A percentile compares a stretch with the other conserved stretches of the same genome.
Conservation (phyloP, 2,888 invertebrate species). For the Drosophila mulleri region DNA sequence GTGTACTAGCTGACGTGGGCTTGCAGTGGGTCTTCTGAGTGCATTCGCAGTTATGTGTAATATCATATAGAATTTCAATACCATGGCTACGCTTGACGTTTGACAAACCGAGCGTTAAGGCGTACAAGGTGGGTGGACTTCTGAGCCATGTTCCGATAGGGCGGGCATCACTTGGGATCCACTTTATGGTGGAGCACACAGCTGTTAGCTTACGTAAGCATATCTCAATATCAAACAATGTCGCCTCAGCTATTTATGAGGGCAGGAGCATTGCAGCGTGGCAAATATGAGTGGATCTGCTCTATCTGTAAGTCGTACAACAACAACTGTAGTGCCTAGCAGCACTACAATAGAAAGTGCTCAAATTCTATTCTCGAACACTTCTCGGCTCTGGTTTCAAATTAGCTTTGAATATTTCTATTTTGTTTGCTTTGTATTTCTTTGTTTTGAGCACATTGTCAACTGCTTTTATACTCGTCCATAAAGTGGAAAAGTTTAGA, state of each 20-base stretch:
- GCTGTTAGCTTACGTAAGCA: constrained; percentile 39
- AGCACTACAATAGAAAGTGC: constrained; percentile 24
- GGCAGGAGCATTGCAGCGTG: constrained; percentile 1
- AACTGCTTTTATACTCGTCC: background rate
- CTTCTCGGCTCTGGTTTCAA: constrained; percentile 8
- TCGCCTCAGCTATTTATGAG: constrained; percentile 24
- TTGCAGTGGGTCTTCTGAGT: constrained; percentile 4
- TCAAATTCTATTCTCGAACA: constrained; percentile 15
- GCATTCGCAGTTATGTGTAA: constrained; percentile 32
- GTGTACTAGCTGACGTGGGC: constrained; percentile 9
- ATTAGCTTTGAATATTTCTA: background rate
- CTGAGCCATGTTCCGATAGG: constrained; percentile 16
- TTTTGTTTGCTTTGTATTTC: background rate
- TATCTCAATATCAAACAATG: constrained; percentile 40
- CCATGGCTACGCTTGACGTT: constrained; percentile 65
- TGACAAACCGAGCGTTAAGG: constrained; percentile 53
- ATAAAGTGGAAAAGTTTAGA: background rate
- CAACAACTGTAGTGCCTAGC: background rate
- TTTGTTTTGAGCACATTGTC: background rate
- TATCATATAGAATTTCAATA: constrained; percentile 71
- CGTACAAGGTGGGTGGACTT: constrained; percentile 33
- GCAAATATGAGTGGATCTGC: constrained; percentile 29
- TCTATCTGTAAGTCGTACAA: constrained; percentile 4
- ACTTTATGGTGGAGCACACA: constrained; percentile 4
- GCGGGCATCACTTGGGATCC: constrained; percentile 25